Evolutionary conservation across 2,888 invertebrate species (phyloP).

Genomic region (Hyposoter didymator): DNA sequence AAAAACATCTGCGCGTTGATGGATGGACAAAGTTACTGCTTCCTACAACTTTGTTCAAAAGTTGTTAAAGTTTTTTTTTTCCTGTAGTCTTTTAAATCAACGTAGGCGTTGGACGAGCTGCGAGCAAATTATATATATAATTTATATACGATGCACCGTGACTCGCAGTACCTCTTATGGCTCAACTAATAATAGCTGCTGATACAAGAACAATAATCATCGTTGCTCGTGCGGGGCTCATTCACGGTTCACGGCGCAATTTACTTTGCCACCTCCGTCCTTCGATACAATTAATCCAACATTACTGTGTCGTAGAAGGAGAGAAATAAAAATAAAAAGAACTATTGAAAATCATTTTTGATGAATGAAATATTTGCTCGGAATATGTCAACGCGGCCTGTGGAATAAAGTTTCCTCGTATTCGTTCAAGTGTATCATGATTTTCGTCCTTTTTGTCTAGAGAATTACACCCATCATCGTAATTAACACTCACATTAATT

Average conservation of each 20-base stretch:
- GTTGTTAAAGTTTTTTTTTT: constrained; percentile 4
- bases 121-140: neutral
- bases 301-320: constrained; percentile 29
- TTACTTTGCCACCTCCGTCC: constrained; percentile 63
- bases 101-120: constrained; percentile 27
- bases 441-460: neutral
- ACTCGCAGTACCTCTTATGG: constrained; percentile 54
- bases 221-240: constrained; percentile 53
- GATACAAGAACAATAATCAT: constrained; percentile 68
- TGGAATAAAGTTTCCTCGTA: neutral
- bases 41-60: neutral
- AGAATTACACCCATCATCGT: neutral
- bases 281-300: constrained; percentile 51
- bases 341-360: neutral
- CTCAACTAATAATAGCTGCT: constrained; percentile 63
- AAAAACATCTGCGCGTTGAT: neutral
- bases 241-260: constrained; percentile 66
- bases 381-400: neutral
- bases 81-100: neutral
- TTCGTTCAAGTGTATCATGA: neutral
- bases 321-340: neutral
- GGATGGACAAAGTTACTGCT: neutral
- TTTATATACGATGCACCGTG: constrained; percentile 38
- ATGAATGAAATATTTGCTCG: neutral
- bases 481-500: neutral